Conservation (phyloP, 2,113 vertebrate genomes). For the Triplophysa dalaica region DNA sequence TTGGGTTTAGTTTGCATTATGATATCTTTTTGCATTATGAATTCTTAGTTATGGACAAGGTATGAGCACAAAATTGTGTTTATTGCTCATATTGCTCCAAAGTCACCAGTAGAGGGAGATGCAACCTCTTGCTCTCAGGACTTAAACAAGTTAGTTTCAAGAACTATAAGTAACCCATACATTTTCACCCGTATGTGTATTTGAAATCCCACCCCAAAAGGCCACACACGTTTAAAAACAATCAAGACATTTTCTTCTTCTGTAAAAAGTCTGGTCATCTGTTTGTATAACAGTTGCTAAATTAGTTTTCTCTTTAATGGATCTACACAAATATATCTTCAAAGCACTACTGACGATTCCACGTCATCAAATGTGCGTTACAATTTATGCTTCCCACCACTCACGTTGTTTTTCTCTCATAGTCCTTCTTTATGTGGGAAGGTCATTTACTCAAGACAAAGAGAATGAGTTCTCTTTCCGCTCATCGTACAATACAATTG, state of each 20-base stretch:
- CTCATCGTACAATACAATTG: neutral
- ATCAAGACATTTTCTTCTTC: neutral
- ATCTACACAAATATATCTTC: neutral
- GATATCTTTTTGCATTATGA: too few relatives aligned
- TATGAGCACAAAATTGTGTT: neutral
- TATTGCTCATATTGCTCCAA: conserved; percentile 5
- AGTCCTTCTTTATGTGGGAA: neutral
- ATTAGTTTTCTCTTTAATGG: too few relatives aligned
- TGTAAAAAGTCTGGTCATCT: too few relatives aligned
- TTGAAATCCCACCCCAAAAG: too few relatives aligned
- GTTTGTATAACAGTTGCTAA: too few relatives aligned
- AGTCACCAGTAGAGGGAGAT: conserved; percentile 44
- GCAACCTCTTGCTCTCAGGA: neutral
- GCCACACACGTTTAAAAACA: neutral
- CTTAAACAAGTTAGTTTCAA: neutral
- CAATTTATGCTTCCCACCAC: neutral
- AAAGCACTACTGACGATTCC: neutral
- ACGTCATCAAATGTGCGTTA: neutral
- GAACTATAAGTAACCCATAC: neutral
- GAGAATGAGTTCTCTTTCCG: neutral
- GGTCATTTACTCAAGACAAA: neutral
- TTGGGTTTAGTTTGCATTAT: too few relatives aligned
- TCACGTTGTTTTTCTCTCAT: neutral
- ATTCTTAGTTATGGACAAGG: neutral
- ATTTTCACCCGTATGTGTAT: neutral